phyloP scores from a whole-genome alignment of 1,140 invertebrate genomes.

The Drosophila sechellia region DNA sequence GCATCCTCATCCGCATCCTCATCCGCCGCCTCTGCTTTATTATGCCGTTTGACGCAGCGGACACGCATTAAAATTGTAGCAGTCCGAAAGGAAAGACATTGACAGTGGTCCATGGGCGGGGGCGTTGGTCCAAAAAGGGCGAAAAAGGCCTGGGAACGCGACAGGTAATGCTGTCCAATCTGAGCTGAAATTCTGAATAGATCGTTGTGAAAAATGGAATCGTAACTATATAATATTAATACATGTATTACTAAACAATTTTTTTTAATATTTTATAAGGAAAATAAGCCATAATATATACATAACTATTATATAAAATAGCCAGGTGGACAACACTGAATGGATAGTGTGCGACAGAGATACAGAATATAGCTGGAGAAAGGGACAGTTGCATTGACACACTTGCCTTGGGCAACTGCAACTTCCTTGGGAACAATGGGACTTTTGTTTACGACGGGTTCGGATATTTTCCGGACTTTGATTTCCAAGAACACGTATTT shows the following conservation, averaged over 20 bases:
- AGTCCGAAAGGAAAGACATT: constrained; percentile 30
- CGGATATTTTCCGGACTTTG: constrained; percentile 62
- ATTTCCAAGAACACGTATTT: constrained; percentile 68
- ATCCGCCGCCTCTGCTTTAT: constrained; percentile 44
- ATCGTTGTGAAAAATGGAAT: too few relatives aligned
- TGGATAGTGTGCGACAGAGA: constrained; percentile 11
- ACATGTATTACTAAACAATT: too few relatives aligned
- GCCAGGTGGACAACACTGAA: constrained; percentile 2
- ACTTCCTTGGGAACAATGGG: constrained; percentile 67
- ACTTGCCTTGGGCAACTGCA: constrained; percentile 43
- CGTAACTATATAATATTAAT: too few relatives aligned
- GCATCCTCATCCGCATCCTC: background rate
- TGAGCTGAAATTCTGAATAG: too few relatives aligned
- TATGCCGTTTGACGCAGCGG: constrained; percentile 66
- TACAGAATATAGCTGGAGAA: background rate
- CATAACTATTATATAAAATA: background rate
- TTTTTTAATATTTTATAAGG: background rate
- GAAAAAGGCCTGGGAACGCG: constrained; percentile 9
- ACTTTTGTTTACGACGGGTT: constrained; percentile 47
- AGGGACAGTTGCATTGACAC: constrained; percentile 41
- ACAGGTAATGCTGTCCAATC: constrained; percentile 10
- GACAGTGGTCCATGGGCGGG: constrained; percentile 13
- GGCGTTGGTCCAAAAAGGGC: background rate
- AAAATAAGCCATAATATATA: background rate
- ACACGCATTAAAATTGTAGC: constrained; percentile 76